Percentiles rank a stretch among this genome's conserved stretches.
These are phyloP conservation scores for Troides oblongomaculatus DNA, from an alignment of 2,888 invertebrate genomes.

Conservation along the genomic window DNA sequence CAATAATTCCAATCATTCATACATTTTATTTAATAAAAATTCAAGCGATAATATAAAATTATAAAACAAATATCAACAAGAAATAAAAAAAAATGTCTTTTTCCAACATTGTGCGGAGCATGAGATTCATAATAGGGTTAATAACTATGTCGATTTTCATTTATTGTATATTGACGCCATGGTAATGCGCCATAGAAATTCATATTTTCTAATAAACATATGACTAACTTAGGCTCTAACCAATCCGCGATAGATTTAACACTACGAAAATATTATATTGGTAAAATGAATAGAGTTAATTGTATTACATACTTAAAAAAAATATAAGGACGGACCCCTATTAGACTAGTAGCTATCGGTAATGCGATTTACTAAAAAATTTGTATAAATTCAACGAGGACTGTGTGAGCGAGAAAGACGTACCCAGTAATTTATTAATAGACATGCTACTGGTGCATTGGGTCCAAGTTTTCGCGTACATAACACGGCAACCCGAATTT, in stretches of 20 bases:
- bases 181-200: slow-evolving; percentile 14
- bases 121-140: slow-evolving; percentile 19
- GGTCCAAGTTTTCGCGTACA: slow-evolving; percentile 10
- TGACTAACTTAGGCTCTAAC: slow-evolving; percentile 32
- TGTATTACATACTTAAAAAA: slow-evolving; percentile 35
- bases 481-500: slow-evolving; percentile 5
- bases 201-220: slow-evolving; percentile 14
- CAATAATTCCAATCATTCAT: background rate
- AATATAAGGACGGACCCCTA: slow-evolving; percentile 47
- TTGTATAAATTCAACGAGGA: slow-evolving; percentile 22
- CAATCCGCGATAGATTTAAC: slow-evolving; percentile 40
- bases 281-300: slow-evolving; percentile 39
- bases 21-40: background rate
- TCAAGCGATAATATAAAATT: background rate
- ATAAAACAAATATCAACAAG: slow-evolving; percentile 5
- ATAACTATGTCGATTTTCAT: slow-evolving; percentile 1
- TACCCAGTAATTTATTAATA: slow-evolving; percentile 25
- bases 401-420: slow-evolving; percentile 11
- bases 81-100: slow-evolving; percentile 5
- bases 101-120: slow-evolving; percentile 14
- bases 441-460: background rate
- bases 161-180: background rate
- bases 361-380: slow-evolving; percentile 30
- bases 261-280: slow-evolving; percentile 38
- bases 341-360: slow-evolving; percentile 37